phyloP scores from a whole-genome alignment of 2,888 invertebrate species.

The Dasysyrphus tricinctus region DNA sequence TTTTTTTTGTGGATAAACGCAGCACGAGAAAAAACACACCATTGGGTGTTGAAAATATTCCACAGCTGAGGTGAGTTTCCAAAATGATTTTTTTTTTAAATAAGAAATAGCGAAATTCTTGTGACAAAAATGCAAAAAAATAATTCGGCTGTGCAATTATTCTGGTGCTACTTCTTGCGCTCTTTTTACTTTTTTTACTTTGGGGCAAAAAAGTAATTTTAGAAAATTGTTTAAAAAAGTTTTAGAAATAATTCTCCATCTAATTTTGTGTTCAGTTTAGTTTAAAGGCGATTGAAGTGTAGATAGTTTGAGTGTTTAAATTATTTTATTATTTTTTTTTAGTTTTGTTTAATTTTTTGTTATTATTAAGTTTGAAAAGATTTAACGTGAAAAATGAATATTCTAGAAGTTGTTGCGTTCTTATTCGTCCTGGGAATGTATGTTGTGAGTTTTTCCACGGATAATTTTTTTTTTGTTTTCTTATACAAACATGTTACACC shows the following conservation, averaged over 20 bases:
- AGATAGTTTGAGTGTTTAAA: slow-evolving; percentile 26
- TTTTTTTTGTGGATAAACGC: slow-evolving; percentile 38
- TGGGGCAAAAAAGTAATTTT: slow-evolving; percentile 22
- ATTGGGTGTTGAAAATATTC: slow-evolving; percentile 55
- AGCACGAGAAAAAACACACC: slow-evolving; percentile 34
- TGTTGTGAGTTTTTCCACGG: slow-evolving; percentile 49
- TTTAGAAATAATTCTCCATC: slow-evolving; percentile 29
- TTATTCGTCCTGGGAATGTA: slow-evolving; percentile 52
- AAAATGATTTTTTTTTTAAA: slow-evolving; percentile 23
- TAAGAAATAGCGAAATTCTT: slow-evolving; percentile 19
- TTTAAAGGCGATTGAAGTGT: slow-evolving; percentile 50
- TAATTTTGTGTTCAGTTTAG: slow-evolving; percentile 57
- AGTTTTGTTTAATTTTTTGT: background rate
- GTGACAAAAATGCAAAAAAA: slow-evolving; percentile 48
- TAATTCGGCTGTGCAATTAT: slow-evolving; percentile 47
- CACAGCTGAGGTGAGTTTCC: slow-evolving; percentile 67
- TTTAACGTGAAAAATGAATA: slow-evolving; percentile 55
- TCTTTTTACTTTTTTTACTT: slow-evolving; percentile 7
- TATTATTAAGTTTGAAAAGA: background rate
- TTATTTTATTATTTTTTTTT: slow-evolving; percentile 10
- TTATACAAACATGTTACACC: background rate
- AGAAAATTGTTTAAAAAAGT: slow-evolving; percentile 25
- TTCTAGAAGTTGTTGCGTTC: slow-evolving; percentile 61
- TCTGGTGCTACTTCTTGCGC: slow-evolving; percentile 36
- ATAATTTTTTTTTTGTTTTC: background rate